Evolutionary conservation across 2,113 vertebrate species (phyloP), one percentile per base, ranked within the genome.

Genomic region (Lutjanus erythropterus): DNA sequence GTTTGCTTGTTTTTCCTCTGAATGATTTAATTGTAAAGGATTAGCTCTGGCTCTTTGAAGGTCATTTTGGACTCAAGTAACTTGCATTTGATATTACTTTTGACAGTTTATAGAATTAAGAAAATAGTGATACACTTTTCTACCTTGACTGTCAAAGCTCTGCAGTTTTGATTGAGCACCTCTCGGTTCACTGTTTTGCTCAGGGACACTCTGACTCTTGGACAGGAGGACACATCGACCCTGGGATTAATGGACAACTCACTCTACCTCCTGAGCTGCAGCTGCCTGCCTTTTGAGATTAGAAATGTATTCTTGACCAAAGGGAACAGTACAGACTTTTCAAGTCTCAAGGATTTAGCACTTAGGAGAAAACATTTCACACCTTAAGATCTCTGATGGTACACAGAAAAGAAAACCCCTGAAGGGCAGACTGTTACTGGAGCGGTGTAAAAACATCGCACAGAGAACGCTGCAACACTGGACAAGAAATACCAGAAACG

Each of bases 291-390:
- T 23, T 23, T 50, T 23, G 56, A 11, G 19, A 59, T 14, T 23
- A 3, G 19, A n/a, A 41, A 42, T 42, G 23, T 69, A 15, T 46
- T 71, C 12, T 58, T 58, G 19, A 58, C 53, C 39, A 9, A 11
- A 35, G 21, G 14, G 9, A 46, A 59, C 2, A 35, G 9, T 25
- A 9, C 3, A 3, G 50, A 9, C 19, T 47, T 56, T n/a, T 41
- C 42, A 23, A 1, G 42, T 59, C 52, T 29, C 15, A 21, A 15
- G 18, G 41, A 35, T 25, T 66, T 65, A 56, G 25, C 23, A n/a
- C 50, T 29, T 27, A 19, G 9, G 6, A 21, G 35, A 53, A 69
- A 41, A 69, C 49, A 56, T 55, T 55, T 70, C 50, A 47, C 61
- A 56, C 52, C 23, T 29, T 4, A 37, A 31, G 6, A 23, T 60